A percentile compares a stretch with the other conserved stretches of the same genome.
phyloP scores from a whole-genome alignment of 2,888 invertebrate species.

The Lochmaea capreae region DNA sequence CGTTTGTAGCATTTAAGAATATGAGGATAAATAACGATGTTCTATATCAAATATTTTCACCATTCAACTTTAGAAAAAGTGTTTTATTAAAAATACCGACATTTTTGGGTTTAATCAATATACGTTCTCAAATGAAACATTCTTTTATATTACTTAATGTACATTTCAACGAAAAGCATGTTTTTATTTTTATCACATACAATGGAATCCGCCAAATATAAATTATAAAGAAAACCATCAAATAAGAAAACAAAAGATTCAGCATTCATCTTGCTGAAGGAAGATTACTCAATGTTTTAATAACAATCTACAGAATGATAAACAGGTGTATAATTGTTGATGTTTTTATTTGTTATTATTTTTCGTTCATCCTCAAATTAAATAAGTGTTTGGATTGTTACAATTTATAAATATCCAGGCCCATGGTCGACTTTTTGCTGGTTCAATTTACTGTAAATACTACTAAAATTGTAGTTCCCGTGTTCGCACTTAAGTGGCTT shows the following conservation, averaged over 20 bases:
- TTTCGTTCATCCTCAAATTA: not conserved
- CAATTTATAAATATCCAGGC: too few relatives aligned
- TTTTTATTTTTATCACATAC: constrained; percentile 27
- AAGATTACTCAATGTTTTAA: constrained; percentile 24
- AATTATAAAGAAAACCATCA: constrained; percentile 31
- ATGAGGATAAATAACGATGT: constrained; percentile 24
- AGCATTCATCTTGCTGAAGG: constrained; percentile 32
- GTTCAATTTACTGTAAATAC: too few relatives aligned
- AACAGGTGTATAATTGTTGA: constrained; percentile 1
- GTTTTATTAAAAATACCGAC: constrained; percentile 23
- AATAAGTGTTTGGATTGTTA: too few relatives aligned
- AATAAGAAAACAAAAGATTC: constrained; percentile 31
- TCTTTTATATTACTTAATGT: constrained; percentile 26
- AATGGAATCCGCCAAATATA: constrained; percentile 30
- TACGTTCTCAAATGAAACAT: constrained; percentile 17
- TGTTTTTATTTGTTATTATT: not conserved
- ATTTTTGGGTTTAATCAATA: constrained; percentile 26
- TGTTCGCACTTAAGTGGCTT: too few relatives aligned
- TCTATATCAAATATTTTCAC: constrained; percentile 7
- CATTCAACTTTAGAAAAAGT: constrained; percentile 1
- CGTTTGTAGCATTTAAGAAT: constrained; percentile 17
- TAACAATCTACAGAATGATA: not conserved
- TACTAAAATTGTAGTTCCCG: too few relatives aligned
- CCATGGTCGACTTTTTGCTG: too few relatives aligned
- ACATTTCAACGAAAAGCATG: constrained; percentile 25